A percentile compares a stretch with the other conserved stretches of the same genome.
These are phyloP conservation scores for Heterohyrax brucei DNA, from an alignment of 2,797 vertebrate species.

Conservation along the genomic window DNA sequence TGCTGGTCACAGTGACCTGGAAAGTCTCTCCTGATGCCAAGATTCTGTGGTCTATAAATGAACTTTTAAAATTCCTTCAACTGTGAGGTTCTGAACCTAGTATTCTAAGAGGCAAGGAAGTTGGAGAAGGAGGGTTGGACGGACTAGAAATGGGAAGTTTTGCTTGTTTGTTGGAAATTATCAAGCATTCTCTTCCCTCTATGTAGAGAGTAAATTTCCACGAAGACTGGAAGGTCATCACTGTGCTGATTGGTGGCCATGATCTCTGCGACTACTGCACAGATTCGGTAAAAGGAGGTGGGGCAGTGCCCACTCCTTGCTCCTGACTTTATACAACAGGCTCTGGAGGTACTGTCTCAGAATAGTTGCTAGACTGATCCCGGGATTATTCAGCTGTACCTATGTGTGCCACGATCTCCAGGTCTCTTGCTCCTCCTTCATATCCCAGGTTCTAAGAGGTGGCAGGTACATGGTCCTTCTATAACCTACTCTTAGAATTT, in stretches of 20 bases:
- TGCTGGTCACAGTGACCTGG: background rate
- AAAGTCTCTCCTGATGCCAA: slow-evolving; percentile 1
- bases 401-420: accelerated
- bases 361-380: background rate
- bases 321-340: background rate
- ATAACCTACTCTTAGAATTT: background rate
- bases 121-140: background rate
- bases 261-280: slow-evolving; percentile 96
- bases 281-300: slow-evolving; percentile 91
- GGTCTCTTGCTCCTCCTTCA: background rate
- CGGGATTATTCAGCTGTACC: background rate
- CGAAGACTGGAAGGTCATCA: slow-evolving; percentile 97
- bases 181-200: slow-evolving; percentile 62
- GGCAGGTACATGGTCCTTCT: background rate
- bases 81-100: slow-evolving; percentile 38
- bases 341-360: background rate
- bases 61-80: slow-evolving; percentile 24
- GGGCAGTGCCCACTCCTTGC: background rate
- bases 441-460: background rate
- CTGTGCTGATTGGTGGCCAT: slow-evolving; percentile 93
- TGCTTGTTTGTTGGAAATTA: slow-evolving; percentile 15
- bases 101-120: slow-evolving; percentile 21
- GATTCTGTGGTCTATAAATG: slow-evolving; percentile 61
- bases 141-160: slow-evolving; percentile 10
- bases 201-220: slow-evolving; percentile 93